Base-by-base conservation (phyloP, 1,140 invertebrate species). In the Teleogryllus occipitalis region DNA sequence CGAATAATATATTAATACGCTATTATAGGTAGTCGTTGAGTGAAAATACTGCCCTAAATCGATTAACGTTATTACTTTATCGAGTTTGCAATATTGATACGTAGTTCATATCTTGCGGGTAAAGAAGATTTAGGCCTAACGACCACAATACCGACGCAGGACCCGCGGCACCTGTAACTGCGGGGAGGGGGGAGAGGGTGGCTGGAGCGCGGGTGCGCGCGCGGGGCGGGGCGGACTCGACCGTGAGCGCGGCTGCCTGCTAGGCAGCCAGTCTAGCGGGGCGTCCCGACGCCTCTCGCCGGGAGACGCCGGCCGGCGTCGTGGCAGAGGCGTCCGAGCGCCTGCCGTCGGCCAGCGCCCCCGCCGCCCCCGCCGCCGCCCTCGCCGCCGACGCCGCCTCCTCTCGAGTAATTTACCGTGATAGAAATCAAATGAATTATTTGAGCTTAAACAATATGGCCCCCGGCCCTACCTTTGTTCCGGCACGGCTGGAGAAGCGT, bases 1-100 rank as follows among this genome's bases (percentile, higher is more conserved):
- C 54, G 54, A 65, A 65, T 65, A 65, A 65, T 65, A 65, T 65
- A 65, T 65, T 65, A 65, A 65, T 65, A 65, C 18, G 54, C 54
- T 65, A 65, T 65, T 65, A 65, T 65, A 10, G 1, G 27, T 39
- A 39, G 10, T 65, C 18, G 10, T 65, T 18, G 10, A 65, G 18
- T 65, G 10, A 65, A 65, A 65, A 18, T 65, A 65, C 2, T 65
- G 10, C 54, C 10, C 54, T 14, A 65, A 65, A 65, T 65, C 10
- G 54, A 65, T 65, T 65, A 54, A 65, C 54, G 18, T 65, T 65
- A 65, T 65, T 65, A 65, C 54, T 18, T 65, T 65, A 10, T 18
- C 10, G 54, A 10, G 10, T 18, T 65, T 65, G 54, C 54, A 65
- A 65, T 65, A 65, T 65, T 14, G 54, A 14, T 65, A 3, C 54